phyloP scores from a whole-genome alignment of 1,140 invertebrate species.

The Bombus balteatus region DNA sequence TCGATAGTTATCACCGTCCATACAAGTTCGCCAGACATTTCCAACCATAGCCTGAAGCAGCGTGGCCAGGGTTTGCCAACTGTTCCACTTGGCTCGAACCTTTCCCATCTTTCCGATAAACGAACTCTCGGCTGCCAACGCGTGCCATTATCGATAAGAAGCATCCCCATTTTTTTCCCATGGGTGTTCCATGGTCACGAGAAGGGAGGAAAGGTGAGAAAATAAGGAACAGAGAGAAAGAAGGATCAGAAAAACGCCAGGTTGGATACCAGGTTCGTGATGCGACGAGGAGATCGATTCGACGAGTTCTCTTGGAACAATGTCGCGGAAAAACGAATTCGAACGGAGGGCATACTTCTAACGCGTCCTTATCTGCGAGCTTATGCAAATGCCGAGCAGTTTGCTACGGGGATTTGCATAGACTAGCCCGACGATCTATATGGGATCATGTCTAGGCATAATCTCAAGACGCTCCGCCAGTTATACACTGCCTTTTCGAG shows the following conservation, averaged over 20 bases:
- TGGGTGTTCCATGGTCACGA: too few species aligned
- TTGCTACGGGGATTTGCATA: constrained; percentile 78
- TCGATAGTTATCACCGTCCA: not conserved
- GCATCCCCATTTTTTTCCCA: constrained; percentile 38
- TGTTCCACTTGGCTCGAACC: not conserved
- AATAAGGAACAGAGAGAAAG: not conserved
- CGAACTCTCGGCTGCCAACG: constrained; percentile 44
- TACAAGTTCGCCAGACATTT: not conserved
- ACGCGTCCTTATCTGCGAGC: constrained; percentile 76
- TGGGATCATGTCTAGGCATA: constrained; percentile 75
- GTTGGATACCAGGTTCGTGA: not conserved
- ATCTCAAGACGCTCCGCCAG: constrained; percentile 66
- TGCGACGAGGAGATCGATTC: constrained; percentile 46
- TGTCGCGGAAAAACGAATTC: constrained; percentile 62
- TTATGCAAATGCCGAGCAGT: constrained; percentile 77
- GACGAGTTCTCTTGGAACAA: not conserved
- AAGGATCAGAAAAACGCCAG: not conserved
- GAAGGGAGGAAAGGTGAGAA: constrained; percentile 1
- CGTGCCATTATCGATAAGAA: constrained; percentile 54
- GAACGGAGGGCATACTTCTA: constrained; percentile 68
- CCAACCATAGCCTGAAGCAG: not conserved
- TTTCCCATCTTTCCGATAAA: constrained; percentile 38
- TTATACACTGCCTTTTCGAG: constrained; percentile 60
- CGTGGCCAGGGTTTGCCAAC: not conserved
- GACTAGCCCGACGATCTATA: constrained; percentile 71